Base-by-base conservation (phyloP, 2,888 invertebrate genomes). In the Lepeophtheirus nordmannii region DNA sequence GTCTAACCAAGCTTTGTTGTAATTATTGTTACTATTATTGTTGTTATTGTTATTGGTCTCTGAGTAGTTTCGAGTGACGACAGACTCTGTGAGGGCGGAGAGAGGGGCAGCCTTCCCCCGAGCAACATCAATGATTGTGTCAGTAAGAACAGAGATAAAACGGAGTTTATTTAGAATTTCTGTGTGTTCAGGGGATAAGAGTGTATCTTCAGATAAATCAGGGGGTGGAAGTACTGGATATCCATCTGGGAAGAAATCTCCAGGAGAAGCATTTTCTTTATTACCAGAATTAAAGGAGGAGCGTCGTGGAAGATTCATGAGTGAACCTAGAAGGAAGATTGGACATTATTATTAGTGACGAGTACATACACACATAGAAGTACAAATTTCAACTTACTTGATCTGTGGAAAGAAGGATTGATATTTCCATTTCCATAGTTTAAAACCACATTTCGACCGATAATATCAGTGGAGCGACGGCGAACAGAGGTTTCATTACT, bases 91-190 rank as follows among this genome's bases (percentile, higher is more conserved):
- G 67, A 68, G 59, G 22, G 67, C 58, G 20, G 69, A 65, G 60
- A 69, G 68, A 11, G 69, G 68, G 11, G 69, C 67, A 20, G 70
- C 69, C 30, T 69, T 68, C 12, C 67, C 61, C 5, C 68, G 63
- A 22, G 70, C 70, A 68, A 70, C 65, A 58, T 94, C 93, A 69
- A 92, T 82, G 68, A 98, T 86, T 75, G 94, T 92, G 75, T 93
- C 94, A 70, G 92, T 92, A 70, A 98, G 80, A 69, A 94, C 92
- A 73, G 93, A 80, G 69, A 97, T 93, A 79, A 97, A 98, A 79
- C 94, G 91, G 71, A 98, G 80, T 78, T 97, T 97, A 22, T 93
- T 92, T 76, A 98, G 81, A 59, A 91, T 93, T 76, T 93, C 92
- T 79, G 92, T 93, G 79, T 96, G 94, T 78, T 92, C 92, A 74